A percentile compares a stretch with the other conserved stretches of the same genome.
phyloP scores from a whole-genome alignment of 1,140 invertebrate species.

The Achroia grisella region DNA sequence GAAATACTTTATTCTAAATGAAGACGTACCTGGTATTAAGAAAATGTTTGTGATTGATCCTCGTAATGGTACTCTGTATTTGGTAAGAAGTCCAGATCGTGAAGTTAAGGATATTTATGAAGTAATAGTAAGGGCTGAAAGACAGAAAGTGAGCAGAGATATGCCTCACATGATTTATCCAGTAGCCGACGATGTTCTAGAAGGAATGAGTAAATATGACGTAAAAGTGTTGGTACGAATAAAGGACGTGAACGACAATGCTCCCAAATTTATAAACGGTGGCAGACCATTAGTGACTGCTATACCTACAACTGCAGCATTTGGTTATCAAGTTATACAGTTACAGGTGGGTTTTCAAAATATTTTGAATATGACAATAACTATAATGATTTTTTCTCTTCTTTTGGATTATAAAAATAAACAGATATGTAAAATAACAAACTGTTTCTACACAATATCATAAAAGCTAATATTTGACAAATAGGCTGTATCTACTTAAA shows the following conservation, averaged over 20 bases:
- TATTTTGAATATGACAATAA: conserved; percentile 34
- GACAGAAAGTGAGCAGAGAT: conserved; percentile 77
- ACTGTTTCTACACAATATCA: no score
- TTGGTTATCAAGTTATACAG: conserved; percentile 85
- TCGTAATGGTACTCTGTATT: conserved; percentile 81
- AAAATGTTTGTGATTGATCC: conserved; percentile 81
- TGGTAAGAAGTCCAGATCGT: conserved; percentile 80
- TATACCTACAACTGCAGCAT: conserved; percentile 83
- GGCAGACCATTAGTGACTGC: conserved; percentile 85
- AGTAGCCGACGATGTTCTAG: conserved; percentile 78
- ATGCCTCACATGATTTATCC: conserved; percentile 83
- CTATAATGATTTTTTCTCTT: not conserved
- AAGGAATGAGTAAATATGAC: conserved; percentile 76
- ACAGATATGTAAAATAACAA: not conserved
- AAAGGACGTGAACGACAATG: conserved; percentile 87
- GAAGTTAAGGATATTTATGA: conserved; percentile 79
- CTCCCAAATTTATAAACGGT: conserved; percentile 81
- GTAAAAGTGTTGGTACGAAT: conserved; percentile 83
- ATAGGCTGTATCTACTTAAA: no score
- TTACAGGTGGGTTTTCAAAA: conserved; percentile 72
- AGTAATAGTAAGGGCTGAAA: conserved; percentile 80
- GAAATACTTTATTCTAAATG: conserved; percentile 75
- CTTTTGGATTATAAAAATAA: not conserved
- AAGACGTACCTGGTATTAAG: conserved; percentile 72
- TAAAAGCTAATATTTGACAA: no score